A percentile compares a stretch with the other conserved stretches of the same genome.
These are phyloP conservation scores for Dicyrtomina minuta DNA, from an alignment of 2,888 invertebrate genomes.

Conservation along the genomic window DNA sequence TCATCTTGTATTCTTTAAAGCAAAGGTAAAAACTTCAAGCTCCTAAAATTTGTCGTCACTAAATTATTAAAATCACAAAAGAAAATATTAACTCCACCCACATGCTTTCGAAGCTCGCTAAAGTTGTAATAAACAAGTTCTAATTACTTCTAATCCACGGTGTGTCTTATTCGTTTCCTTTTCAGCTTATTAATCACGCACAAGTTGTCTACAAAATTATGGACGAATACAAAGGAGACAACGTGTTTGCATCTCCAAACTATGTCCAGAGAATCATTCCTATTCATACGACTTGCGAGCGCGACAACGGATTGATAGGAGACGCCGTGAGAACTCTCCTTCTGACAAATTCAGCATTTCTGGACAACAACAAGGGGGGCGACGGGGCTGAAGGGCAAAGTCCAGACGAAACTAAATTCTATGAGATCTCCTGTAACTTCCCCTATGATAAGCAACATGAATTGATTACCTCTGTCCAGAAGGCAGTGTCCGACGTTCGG, in stretches of 20 bases:
- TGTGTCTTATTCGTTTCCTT: too few relatives aligned
- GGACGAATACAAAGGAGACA: neutral
- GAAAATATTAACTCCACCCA: too few relatives aligned
- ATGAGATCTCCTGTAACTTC: neutral
- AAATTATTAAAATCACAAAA: too few relatives aligned
- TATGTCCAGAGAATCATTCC: conserved; percentile 9
- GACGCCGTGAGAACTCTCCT: too few relatives aligned
- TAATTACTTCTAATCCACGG: neutral
- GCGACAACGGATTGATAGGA: too few relatives aligned
- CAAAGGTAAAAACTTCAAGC: too few relatives aligned
- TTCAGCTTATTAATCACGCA: neutral
- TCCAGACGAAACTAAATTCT: neutral
- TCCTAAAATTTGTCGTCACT: too few relatives aligned
- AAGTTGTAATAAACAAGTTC: neutral
- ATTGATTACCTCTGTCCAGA: neutral
- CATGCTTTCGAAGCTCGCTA: neutral
- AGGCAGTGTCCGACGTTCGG: neutral
- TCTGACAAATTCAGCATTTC: too few relatives aligned
- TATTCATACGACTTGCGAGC: conserved; percentile 1
- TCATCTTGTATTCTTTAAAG: neutral
- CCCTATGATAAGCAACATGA: neutral
- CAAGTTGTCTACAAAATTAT: conserved; percentile 17
- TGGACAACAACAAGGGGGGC: too few relatives aligned
- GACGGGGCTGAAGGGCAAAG: too few relatives aligned
- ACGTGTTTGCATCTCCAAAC: neutral